phyloP scores from a whole-genome alignment of 2,888 invertebrate species.

The Hydropsyche betteni region DNA sequence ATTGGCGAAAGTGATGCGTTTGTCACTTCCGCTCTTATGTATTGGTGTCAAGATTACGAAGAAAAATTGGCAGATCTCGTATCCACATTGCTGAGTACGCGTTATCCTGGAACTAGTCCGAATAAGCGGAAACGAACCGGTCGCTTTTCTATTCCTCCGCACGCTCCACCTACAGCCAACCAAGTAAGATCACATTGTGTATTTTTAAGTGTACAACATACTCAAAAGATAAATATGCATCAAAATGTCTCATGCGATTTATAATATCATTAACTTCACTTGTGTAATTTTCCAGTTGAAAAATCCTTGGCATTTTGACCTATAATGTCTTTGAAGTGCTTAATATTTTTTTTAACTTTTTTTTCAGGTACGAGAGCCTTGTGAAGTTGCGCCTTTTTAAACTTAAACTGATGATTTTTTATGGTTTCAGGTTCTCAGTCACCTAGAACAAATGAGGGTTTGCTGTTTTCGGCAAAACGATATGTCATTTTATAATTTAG shows the following conservation, averaged over 20 bases:
- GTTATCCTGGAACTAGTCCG: conserved; percentile 88
- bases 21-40: conserved; percentile 89
- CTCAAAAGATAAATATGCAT: conserved; percentile 1
- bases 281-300: neutral
- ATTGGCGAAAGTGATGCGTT: conserved; percentile 82
- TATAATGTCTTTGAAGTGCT: neutral
- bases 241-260: conserved; percentile 5
- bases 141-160: conserved; percentile 74
- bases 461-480: conserved; percentile 75
- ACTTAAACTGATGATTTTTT: too few relatives aligned
- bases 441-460: conserved; percentile 88
- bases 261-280: neutral
- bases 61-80: conserved; percentile 87
- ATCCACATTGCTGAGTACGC: conserved; percentile 78
- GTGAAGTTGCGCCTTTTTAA: too few relatives aligned
- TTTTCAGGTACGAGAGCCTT: too few relatives aligned
- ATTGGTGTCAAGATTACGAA: conserved; percentile 94
- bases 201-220: conserved; percentile 15
- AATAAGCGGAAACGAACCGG: conserved; percentile 89
- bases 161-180: conserved; percentile 81
- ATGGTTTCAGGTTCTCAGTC: conserved; percentile 76
- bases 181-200: conserved; percentile 62
- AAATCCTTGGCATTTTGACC: neutral
- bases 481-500: conserved; percentile 84
- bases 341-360: neutral